Evolutionary conservation across 2,797 vertebrate genomes (phyloP).

Genomic region (Miichthys miiuy): DNA sequence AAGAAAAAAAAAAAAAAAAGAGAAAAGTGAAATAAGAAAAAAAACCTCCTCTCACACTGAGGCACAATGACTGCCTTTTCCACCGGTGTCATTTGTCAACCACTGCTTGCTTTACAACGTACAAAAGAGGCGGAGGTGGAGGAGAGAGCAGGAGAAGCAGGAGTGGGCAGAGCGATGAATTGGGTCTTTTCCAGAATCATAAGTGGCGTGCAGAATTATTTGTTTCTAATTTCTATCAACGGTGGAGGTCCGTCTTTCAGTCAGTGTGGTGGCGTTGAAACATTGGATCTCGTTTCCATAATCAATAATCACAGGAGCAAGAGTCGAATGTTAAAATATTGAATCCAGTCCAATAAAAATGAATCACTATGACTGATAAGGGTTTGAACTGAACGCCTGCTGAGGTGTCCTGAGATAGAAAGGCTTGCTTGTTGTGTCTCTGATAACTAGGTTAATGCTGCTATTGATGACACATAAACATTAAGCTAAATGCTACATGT

Average conservation of each 20-base stretch:
- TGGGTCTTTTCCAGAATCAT: slow-evolving; percentile 38
- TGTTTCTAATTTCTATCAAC: background rate
- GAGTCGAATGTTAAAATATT: background rate
- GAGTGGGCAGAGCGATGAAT: slow-evolving; percentile 22
- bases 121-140: slow-evolving; percentile 70
- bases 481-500: background rate
- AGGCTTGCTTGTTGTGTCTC: background rate
- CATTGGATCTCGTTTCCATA: background rate
- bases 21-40: slow-evolving; percentile 71
- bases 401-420: background rate
- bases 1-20: slow-evolving; percentile 31
- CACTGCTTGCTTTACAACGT: slow-evolving; percentile 81
- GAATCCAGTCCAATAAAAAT: background rate
- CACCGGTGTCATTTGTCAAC: slow-evolving; percentile 84
- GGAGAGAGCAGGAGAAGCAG: slow-evolving; percentile 35
- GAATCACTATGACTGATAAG: background rate
- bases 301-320: background rate
- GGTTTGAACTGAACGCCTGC: background rate
- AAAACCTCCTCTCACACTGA: slow-evolving; percentile 70
- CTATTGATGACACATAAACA: background rate
- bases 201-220: background rate
- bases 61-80: slow-evolving; percentile 84
- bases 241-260: background rate
- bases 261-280: background rate
- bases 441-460: too few species aligned